Evolutionary conservation across 2,888 invertebrate species (phyloP).

Genomic region (Palloptera scutellata): DNA sequence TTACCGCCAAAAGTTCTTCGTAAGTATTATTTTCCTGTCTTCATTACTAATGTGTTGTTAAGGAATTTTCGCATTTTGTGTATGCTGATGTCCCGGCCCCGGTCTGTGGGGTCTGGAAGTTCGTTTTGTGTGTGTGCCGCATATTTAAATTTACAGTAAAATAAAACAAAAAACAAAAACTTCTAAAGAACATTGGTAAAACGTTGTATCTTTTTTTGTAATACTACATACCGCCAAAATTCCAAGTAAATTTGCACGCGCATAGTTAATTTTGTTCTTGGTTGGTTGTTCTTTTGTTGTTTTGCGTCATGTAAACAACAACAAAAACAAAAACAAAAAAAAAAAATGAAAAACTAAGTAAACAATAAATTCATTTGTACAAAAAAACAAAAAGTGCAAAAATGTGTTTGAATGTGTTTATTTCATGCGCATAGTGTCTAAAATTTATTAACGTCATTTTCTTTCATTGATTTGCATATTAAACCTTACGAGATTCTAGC

Average conservation of each 20-base stretch:
- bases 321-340: too few relatives aligned
- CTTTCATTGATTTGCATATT: slow-evolving; percentile 36
- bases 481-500: not conserved
- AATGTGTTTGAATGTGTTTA: not conserved
- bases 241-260: slow-evolving; percentile 20
- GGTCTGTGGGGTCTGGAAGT: too few relatives aligned
- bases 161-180: not conserved
- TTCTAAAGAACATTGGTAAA: too few relatives aligned
- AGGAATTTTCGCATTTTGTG: not conserved
- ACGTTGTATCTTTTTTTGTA: not conserved
- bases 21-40: not conserved
- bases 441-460: slow-evolving; percentile 35
- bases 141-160: slow-evolving; percentile 2
- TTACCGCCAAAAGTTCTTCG: slow-evolving; percentile 9
- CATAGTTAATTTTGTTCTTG: slow-evolving; percentile 2
- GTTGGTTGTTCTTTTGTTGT: not conserved
- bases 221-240: slow-evolving; percentile 18
- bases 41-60: not conserved
- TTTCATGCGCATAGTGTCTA: slow-evolving; percentile 13
- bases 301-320: too few relatives aligned
- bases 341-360: too few relatives aligned
- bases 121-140: not conserved
- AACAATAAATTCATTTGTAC: too few relatives aligned
- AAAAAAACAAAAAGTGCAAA: not conserved
- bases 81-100: too few relatives aligned